Percentiles rank a stretch among this genome's conserved stretches.
phyloP scores from a whole-genome alignment of 2,888 invertebrate genomes.

The Drosophila tripunctata region DNA sequence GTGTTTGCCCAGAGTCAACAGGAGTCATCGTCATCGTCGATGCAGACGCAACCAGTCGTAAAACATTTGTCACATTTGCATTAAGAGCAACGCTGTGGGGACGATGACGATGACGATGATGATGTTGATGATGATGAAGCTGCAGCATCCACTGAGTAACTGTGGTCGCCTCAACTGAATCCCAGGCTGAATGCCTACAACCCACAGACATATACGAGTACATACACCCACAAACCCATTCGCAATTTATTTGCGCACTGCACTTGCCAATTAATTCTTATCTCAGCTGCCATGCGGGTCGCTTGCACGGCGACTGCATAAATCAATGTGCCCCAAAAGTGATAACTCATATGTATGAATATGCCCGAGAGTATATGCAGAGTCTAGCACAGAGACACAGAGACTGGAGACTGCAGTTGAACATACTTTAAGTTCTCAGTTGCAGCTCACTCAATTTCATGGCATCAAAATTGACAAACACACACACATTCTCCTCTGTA shows the following conservation, averaged over 20 bases:
- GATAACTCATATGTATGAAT: conserved; percentile 79
- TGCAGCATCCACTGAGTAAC: conserved; percentile 4
- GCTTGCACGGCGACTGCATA: conserved; percentile 67
- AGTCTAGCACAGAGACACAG: conserved; percentile 19
- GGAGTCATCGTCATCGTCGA: conserved; percentile 58
- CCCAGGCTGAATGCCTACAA: background rate
- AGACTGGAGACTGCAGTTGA: conserved; percentile 12
- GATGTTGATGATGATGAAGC: background rate
- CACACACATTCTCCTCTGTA: conserved; percentile 10
- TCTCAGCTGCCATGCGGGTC: conserved; percentile 72
- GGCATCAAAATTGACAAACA: conserved; percentile 59
- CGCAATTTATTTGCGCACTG: conserved; percentile 74
- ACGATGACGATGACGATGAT: background rate
- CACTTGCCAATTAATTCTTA: conserved; percentile 79
- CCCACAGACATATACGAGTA: background rate
- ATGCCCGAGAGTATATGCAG: conserved; percentile 21
- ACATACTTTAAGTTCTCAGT: conserved; percentile 36
- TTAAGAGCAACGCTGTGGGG: conserved; percentile 60
- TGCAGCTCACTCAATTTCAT: conserved; percentile 76
- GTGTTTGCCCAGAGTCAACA: conserved; percentile 77
- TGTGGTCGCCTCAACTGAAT: conserved; percentile 15
- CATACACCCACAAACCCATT: background rate
- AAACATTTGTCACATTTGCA: conserved; percentile 80
- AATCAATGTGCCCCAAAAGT: conserved; percentile 68
- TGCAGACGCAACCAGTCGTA: conserved; percentile 73